phyloP scores from a whole-genome alignment of 1,140 invertebrate species.

The Hyles euphorbiae region DNA sequence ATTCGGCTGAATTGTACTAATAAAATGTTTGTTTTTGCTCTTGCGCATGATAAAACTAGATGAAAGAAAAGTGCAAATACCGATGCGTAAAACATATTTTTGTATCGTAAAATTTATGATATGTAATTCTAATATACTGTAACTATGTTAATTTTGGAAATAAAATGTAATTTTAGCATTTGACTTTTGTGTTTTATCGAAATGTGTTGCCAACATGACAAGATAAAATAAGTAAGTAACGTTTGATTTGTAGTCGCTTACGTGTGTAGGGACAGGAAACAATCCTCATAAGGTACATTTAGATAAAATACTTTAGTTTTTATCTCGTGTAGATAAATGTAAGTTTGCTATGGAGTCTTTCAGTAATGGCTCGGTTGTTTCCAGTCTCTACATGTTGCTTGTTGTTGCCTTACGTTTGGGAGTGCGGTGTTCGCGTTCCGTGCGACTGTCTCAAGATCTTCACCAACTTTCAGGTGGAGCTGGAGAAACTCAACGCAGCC shows the following conservation, averaged over 20 bases:
- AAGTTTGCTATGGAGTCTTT: conserved; percentile 9
- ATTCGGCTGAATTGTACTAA: conserved; percentile 5
- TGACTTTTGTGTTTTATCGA: conserved; percentile 34
- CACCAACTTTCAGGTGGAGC: conserved; percentile 85
- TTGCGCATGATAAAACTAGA: conserved; percentile 16
- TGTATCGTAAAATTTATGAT: conserved; percentile 66
- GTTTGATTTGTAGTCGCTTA: conserved; percentile 43
- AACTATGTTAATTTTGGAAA: conserved; percentile 46
- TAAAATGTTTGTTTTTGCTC: conserved; percentile 9
- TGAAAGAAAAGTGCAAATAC: conserved; percentile 29
- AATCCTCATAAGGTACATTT: conserved; percentile 26
- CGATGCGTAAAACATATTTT: conserved; percentile 56
- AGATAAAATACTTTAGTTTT: conserved; percentile 27
- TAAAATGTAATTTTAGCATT: conserved; percentile 66
- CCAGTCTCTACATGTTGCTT: conserved; percentile 70
- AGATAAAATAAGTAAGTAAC: conserved; percentile 52
- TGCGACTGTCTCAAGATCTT: conserved; percentile 65
- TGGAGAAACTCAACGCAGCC: conserved; percentile 95
- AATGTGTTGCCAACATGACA: conserved; percentile 10
- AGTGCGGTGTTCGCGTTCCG: conserved; percentile 41
- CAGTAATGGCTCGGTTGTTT: conserved; percentile 57
- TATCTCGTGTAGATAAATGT: conserved; percentile 19
- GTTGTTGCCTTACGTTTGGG: conserved; percentile 57
- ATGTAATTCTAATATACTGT: conserved; percentile 55
- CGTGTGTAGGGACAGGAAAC: conserved; percentile 67